Conservation (phyloP, 2,888 invertebrate species). For the Geotrupes spiniger region DNA sequence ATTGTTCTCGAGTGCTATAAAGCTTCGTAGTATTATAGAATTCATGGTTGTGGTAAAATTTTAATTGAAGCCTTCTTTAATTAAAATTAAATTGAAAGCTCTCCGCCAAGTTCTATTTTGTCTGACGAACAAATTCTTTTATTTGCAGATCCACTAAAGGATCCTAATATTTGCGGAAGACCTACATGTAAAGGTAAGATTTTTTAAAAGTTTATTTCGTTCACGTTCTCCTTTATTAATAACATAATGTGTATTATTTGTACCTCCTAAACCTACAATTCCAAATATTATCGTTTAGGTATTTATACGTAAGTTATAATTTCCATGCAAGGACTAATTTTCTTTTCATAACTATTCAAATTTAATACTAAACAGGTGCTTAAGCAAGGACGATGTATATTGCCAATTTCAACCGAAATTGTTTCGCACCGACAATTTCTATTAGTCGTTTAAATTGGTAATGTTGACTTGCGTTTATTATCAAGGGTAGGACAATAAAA, state of each 20-base stretch:
- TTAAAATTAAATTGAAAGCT: conserved; percentile 3
- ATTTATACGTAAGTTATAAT: too few relatives aligned
- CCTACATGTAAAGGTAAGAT: conserved; percentile 63
- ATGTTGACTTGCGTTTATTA: conserved; percentile 17
- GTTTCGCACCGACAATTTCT: conserved; percentile 12
- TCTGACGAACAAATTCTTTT: conserved; percentile 8
- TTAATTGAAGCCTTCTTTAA: conserved; percentile 6
- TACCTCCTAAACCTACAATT: too few relatives aligned
- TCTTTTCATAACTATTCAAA: too few relatives aligned
- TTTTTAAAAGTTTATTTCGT: too few relatives aligned
- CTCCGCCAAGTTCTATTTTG: not conserved
- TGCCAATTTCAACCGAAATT: too few relatives aligned
- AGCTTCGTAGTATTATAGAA: conserved; percentile 4
- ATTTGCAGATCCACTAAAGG: conserved; percentile 66
- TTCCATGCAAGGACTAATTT: too few relatives aligned
- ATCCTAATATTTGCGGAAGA: conserved; percentile 69
- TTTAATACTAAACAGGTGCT: too few relatives aligned
- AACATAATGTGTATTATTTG: too few relatives aligned
- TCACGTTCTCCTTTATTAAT: too few relatives aligned
- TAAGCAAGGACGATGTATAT: too few relatives aligned
- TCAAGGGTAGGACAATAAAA: conserved; percentile 11
- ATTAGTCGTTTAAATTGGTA: conserved; percentile 16
- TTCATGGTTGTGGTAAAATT: conserved; percentile 7
- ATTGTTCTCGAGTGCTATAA: not conserved
- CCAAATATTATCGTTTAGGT: too few relatives aligned